A percentile compares a stretch with the other conserved stretches of the same genome.
Conservation (phyloP, 2,888 invertebrate genomes). For the Melangyna quadrimaculata region DNA sequence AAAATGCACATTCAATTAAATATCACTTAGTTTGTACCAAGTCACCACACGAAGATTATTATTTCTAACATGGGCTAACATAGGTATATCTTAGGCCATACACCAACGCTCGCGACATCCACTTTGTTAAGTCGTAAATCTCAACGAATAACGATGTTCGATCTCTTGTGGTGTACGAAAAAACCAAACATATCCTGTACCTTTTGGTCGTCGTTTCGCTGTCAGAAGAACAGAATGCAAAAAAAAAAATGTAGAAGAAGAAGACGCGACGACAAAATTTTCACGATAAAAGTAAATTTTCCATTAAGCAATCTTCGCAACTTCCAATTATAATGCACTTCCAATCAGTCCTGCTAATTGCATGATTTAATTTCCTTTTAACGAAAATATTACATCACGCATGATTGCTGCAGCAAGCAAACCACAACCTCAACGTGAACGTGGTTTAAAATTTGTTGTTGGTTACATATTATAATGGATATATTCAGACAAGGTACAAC, state of each 20-base stretch:
- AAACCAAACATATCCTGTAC: too few species aligned
- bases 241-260: background rate
- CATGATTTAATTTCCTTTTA: slow-evolving; percentile 71
- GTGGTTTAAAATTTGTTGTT: background rate
- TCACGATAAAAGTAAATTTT: slow-evolving; percentile 43
- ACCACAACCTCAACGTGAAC: slow-evolving; percentile 4
- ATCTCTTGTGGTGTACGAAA: background rate
- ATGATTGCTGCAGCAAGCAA: slow-evolving; percentile 65
- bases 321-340: slow-evolving; percentile 65
- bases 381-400: slow-evolving; percentile 70
- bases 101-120: slow-evolving; percentile 1
- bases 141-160: slow-evolving; percentile 2
- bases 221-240: background rate
- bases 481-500: background rate
- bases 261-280: slow-evolving; percentile 23
- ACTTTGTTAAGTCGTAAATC: slow-evolving; percentile 12
- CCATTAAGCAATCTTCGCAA: slow-evolving; percentile 67
- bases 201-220: background rate
- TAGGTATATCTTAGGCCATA: background rate
- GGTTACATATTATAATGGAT: background rate
- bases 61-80: background rate
- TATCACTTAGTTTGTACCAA: slow-evolving; percentile 14
- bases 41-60: background rate
- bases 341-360: slow-evolving; percentile 70
- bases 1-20: slow-evolving; percentile 6